A percentile compares a stretch with the other conserved stretches of the same genome.
Conservation (phyloP, 2,797 vertebrate genomes). For the Oreochromis grahami region DNA sequence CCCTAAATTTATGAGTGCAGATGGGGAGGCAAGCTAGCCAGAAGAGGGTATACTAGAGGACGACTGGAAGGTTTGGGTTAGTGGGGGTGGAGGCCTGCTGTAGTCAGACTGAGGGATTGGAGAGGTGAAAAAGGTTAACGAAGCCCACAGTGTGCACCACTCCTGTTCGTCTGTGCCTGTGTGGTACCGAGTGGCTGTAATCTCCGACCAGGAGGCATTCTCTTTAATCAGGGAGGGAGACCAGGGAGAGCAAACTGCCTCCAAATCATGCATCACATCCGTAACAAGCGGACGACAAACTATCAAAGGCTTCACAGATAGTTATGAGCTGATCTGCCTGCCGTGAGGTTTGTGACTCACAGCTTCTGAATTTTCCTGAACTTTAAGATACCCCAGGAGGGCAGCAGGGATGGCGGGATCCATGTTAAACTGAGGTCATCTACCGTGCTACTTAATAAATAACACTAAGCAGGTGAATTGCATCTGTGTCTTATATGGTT, state of each 20-base stretch:
- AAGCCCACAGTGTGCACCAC: constrained; percentile 36
- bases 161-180: constrained; percentile 53
- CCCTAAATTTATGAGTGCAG: constrained; percentile 33
- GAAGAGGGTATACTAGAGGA: constrained; percentile 45
- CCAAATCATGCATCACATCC: constrained; percentile 77
- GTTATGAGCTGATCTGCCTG: constrained; percentile 63
- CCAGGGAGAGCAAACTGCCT: constrained; percentile 44
- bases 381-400: constrained; percentile 33
- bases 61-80: constrained; percentile 22
- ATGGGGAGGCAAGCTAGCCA: not conserved
- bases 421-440: constrained; percentile 60
- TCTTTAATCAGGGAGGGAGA: constrained; percentile 76
- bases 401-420: constrained; percentile 10
- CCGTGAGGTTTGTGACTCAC: constrained; percentile 69
- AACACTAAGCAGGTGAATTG: constrained; percentile 45
- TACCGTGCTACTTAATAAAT: constrained; percentile 57
- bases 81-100: not conserved
- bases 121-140: constrained; percentile 76
- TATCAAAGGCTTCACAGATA: constrained; percentile 73
- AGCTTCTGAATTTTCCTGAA: constrained; percentile 67
- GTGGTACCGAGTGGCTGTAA: constrained; percentile 52
- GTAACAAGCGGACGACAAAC: constrained; percentile 58
- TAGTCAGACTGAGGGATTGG: constrained; percentile 42
- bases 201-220: constrained; percentile 44
- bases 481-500: constrained; percentile 65